phyloP scores from a whole-genome alignment of 1,140 invertebrate species.

The Wiebesia pumilae region DNA sequence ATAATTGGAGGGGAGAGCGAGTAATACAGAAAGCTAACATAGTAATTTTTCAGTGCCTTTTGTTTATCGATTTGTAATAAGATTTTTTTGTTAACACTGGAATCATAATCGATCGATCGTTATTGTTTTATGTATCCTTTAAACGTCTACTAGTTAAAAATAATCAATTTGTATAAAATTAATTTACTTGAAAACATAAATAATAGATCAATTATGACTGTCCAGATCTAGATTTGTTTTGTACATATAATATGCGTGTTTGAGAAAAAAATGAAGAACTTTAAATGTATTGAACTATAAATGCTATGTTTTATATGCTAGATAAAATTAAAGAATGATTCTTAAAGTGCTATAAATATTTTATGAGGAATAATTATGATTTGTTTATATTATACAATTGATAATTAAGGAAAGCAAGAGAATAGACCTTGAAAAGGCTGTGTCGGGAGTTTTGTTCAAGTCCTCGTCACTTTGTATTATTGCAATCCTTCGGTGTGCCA shows the following conservation, averaged over 20 bases:
- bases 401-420: background rate
- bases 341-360: background rate
- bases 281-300: background rate
- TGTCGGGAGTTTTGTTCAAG: background rate
- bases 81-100: background rate
- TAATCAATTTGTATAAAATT: background rate
- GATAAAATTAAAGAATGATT: background rate
- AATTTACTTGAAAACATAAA: background rate
- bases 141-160: background rate
- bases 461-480: background rate
- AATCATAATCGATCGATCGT: background rate
- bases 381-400: background rate
- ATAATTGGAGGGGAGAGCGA: background rate
- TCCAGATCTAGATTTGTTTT: background rate
- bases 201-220: background rate
- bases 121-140: background rate
- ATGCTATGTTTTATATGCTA: background rate
- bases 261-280: background rate
- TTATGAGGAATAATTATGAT: background rate
- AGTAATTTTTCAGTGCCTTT: constrained; percentile 7
- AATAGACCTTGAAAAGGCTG: background rate
- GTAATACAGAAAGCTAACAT: background rate
- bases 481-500: background rate
- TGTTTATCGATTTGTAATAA: background rate
- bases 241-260: constrained; percentile 25